Evolutionary conservation across 2,113 vertebrate species (phyloP), one percentile per base, ranked within the genome.

Genomic region (Takifugu bimaculatus): DNA sequence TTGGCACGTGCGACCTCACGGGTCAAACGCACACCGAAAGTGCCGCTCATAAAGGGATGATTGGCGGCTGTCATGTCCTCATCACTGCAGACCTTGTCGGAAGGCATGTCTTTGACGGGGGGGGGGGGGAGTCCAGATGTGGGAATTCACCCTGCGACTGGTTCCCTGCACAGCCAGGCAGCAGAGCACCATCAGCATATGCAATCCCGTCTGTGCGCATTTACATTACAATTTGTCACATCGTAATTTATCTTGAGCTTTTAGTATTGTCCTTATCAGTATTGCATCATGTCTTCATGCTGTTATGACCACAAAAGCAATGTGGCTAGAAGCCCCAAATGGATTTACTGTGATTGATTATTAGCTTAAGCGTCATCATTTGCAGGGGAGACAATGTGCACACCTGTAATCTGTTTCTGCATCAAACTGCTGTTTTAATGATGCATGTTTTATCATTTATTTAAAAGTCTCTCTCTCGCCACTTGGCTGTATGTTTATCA

Each of bases 21-120:
- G 72, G 72, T 80, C 76, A 75, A 75, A 81, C 55, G 54, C 74
- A 25, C 65, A 26, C 53, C 44, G 32, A 58, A 75, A 13, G 61
- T 72, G 80, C 78, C 52, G 75, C 70, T 81, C 78, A 75, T 74
- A 75, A 79, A 54, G 62, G 50, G 66, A 72, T 88, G 89, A 90
- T 53, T 88, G 89, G 82, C 89, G 89, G 88, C 87, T 91, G 89
- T 87, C 90, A 88, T 85, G 85, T 90, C 78, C 68, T 79, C 75
- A 57, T 78, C 70, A 71, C 74, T 63, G 69, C 74, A 69, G 60
- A 80, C 75, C 87, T 88, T 85, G 82, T 91, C 89, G 88, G 82
- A 83, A 76, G 76, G 74, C 79, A 72, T 86, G 74, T 79, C 65
- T 79, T 49, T 89, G 88, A 89, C 85, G 72, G 84, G 83, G 79